These are phyloP conservation scores for Drosophila koepferae DNA, from an alignment of 2,888 invertebrate genomes.

Conservation along the genomic window DNA sequence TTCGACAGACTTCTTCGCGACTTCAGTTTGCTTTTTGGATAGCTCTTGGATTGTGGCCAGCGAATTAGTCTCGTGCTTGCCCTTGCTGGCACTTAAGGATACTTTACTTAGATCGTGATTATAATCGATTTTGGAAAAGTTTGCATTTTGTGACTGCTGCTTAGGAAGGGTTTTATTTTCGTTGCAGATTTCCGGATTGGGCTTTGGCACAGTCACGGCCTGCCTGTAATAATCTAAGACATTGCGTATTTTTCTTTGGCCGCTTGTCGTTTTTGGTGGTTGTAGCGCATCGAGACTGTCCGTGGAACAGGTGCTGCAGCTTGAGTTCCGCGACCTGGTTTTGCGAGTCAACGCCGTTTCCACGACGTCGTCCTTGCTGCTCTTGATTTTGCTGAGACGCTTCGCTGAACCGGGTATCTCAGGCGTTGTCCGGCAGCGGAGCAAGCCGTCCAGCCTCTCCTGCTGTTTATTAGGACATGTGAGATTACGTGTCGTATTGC, in stretches of 20 bases:
- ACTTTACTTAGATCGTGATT: neutral
- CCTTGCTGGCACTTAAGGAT: neutral
- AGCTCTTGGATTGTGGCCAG: neutral
- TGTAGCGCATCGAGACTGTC: slow-evolving; percentile 5
- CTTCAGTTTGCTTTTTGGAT: neutral
- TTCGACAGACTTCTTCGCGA: neutral
- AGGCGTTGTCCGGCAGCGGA: neutral
- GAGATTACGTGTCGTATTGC: neutral
- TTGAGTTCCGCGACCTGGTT: neutral
- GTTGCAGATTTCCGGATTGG: neutral
- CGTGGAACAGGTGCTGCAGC: slow-evolving; percentile 4
- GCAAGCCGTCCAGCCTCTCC: slow-evolving; percentile 1
- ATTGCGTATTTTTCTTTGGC: neutral
- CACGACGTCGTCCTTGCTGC: neutral
- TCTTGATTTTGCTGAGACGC: slow-evolving; percentile 27
- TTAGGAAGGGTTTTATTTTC: neutral
- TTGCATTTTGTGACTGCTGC: neutral
- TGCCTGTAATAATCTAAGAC: neutral
- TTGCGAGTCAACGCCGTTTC: slow-evolving; percentile 7
- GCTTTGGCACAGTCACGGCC: neutral
- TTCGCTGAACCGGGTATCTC: slow-evolving; percentile 34
- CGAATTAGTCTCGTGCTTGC: neutral
- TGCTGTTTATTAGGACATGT: slow-evolving; percentile 5
- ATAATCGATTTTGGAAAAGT: neutral
- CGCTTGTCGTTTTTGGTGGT: accelerated